Evolutionary conservation across 2,888 invertebrate genomes (phyloP), one percentile per base, ranked within the genome.

Genomic region (Tryphoninae sp.): DNA sequence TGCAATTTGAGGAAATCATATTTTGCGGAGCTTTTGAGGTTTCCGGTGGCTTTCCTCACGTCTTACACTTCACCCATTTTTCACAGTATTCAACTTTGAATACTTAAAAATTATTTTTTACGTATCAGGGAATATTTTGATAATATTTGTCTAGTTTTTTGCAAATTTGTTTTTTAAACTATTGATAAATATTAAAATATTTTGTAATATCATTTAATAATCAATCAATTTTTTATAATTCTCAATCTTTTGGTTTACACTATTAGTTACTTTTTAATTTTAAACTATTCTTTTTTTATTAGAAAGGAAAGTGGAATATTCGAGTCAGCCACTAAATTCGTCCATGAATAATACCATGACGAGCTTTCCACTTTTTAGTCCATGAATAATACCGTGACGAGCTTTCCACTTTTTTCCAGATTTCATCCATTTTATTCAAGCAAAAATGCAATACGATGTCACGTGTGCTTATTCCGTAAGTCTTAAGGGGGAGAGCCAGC

Each of bases 371-470:
- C 9, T 45, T 13, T 45, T 42, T 45, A 19, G 6, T 33, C 7
- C 33, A 6, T 33, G 6, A 33, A 33, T 33, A 33, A 33, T 33
- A 45, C 19, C 19, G 45, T 45, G 13, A 45, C 8, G 45, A 13
- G 45, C 45, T 11, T 45, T 45, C 13, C 13, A 11, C 8, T 45
- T 11, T 45, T 45, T 45, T 11, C 33, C 33, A 33, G 33, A 67
- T 9, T 3, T 40, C 55, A 80, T 45, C 49, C 40, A 69, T 58
- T 55, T 49, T 62, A 19, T 42, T 22, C 65, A 59, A 49, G 64
- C 53, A 23, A 65, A 67, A 72, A 64, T 71, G 75, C 65, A 75
- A 80, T 58, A 69, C n/a, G 22, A 26, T 55, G 74, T 69, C 40
- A 69, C 58, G n/a, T 22, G 13, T 45, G 2, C 51, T 58, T 55